A percentile compares a stretch with the other conserved stretches of the same genome.
phyloP scores from a whole-genome alignment of 1,140 invertebrate species.

The Onthophagus taurus region DNA sequence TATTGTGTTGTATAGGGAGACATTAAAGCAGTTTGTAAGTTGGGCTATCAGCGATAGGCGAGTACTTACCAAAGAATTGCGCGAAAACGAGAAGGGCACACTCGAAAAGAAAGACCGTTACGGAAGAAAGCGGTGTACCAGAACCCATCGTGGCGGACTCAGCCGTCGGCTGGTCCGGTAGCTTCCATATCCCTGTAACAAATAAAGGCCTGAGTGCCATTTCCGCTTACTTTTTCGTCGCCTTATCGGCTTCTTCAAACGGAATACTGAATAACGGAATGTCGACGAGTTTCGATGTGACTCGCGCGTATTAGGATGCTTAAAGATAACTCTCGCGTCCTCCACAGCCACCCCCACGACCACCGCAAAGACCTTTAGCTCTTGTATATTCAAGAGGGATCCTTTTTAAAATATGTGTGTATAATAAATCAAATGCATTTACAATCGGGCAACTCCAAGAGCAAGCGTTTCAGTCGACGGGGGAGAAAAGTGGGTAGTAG shows the following conservation, averaged over 20 bases:
- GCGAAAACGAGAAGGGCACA: neutral
- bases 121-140: neutral
- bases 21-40: too few relatives aligned
- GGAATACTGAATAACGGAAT: slow-evolving; percentile 24
- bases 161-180: slow-evolving; percentile 25
- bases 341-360: neutral
- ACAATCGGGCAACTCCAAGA: slow-evolving; percentile 10
- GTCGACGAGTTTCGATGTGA: slow-evolving; percentile 20
- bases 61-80: slow-evolving; percentile 8
- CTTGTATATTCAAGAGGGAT: slow-evolving; percentile 2
- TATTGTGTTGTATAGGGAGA: too few relatives aligned
- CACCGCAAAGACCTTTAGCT: neutral
- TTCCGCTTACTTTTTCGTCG: slow-evolving; percentile 5
- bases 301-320: slow-evolving; percentile 21
- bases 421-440: slow-evolving; percentile 24
- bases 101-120: slow-evolving; percentile 3
- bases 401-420: slow-evolving; percentile 21
- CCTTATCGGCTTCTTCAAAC: slow-evolving; percentile 25
- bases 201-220: slow-evolving; percentile 12
- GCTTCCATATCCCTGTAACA: slow-evolving; percentile 30
- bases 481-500: too few relatives aligned
- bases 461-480: too few relatives aligned
- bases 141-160: slow-evolving; percentile 17
- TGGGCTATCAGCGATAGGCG: too few relatives aligned
- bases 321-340: slow-evolving; percentile 14